Evolutionary conservation across 2,113 vertebrate species (phyloP).

Genomic region (Notothenia rossii): DNA sequence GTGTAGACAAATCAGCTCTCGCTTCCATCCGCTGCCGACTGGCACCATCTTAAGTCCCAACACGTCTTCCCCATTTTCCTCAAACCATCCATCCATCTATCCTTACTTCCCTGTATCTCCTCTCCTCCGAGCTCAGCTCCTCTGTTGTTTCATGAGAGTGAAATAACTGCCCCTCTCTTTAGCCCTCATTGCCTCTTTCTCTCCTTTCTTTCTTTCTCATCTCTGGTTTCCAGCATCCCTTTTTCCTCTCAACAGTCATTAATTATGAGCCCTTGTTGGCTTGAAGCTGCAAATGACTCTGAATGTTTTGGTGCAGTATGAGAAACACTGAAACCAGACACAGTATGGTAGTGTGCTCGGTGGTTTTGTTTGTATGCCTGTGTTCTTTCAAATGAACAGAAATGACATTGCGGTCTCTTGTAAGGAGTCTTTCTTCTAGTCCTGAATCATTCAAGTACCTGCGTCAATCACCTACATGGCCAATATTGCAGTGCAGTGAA

Average conservation of each 20-base stretch:
- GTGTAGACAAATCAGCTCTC: constrained; percentile 74
- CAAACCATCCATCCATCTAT: constrained; percentile 28
- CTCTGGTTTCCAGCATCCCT: constrained; percentile 45
- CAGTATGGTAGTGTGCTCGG: not conserved
- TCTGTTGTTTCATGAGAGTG: constrained; percentile 23
- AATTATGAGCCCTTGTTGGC: constrained; percentile 59
- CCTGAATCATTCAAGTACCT: too few species aligned
- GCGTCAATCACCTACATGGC: not conserved
- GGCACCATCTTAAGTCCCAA: constrained; percentile 66
- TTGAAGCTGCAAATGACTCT: constrained; percentile 43
- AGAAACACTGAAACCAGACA: constrained; percentile 40
- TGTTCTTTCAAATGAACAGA: constrained; percentile 38
- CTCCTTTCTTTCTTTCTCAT: constrained; percentile 4
- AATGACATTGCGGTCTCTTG: constrained; percentile 36
- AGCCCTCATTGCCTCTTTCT: constrained; percentile 13
- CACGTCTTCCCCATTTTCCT: constrained; percentile 45
- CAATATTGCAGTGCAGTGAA: constrained; percentile 9
- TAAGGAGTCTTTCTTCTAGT: constrained; percentile 30
- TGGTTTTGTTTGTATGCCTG: constrained; percentile 1
- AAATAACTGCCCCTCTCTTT: not conserved
- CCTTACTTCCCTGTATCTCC: constrained; percentile 18
- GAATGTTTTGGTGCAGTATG: constrained; percentile 47
- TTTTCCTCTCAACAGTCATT: constrained; percentile 54
- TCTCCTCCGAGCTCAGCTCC: constrained; percentile 22
- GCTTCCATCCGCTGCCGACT: constrained; percentile 56